Evolutionary conservation across 2,797 vertebrate species (phyloP), one percentile per base, ranked within the genome.

Genomic region (Acrossocheilus wenchowensis): DNA sequence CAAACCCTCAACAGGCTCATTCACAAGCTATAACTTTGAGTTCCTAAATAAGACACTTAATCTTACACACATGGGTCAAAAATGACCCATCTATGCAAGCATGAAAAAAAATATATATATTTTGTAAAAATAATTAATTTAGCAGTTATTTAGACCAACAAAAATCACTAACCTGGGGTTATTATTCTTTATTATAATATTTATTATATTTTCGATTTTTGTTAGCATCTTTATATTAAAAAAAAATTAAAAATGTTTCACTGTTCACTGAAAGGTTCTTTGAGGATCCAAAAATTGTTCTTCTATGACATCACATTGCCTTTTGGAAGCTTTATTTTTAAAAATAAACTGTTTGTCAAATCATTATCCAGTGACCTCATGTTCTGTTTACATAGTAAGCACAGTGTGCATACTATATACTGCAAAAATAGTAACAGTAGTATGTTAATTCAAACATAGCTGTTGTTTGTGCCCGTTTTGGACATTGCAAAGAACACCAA

Each of bases 381-480:
- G 64, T 36, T 68, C 30, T 19, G 34, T 68, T 36, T 68, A 4
- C 7, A 0, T 66, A 17, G 30, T 66, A 34, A 34, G 30, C 64
- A 68, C 19, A 30, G 43, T 17, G 15, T 23, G 11, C 21, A n/a
- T 43, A 43, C 4, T 66, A 30, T 30, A 64, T 34, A 71, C 15
- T 36, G 3, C 64, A 68, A 36, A 72, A 48, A 17, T 74, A 74
- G 60, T 14, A 45, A 66, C 15, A 23, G 41, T 52, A 81, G 62
- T 36, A 10, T 15, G 48, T 54, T 66, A 48, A 7, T 85, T 84
- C 90, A 81, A 86, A 79, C 14, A 11, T 19, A 50, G 36, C 54
- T 39, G 57, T 89, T 85, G 81, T 86, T 89, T 43, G 48, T 36
- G 7, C 21, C 71, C 68, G 36, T 78, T 68, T 54, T 43, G 23